Conservation (phyloP, 2,113 vertebrate genomes). For the Phycodurus eques region DNA sequence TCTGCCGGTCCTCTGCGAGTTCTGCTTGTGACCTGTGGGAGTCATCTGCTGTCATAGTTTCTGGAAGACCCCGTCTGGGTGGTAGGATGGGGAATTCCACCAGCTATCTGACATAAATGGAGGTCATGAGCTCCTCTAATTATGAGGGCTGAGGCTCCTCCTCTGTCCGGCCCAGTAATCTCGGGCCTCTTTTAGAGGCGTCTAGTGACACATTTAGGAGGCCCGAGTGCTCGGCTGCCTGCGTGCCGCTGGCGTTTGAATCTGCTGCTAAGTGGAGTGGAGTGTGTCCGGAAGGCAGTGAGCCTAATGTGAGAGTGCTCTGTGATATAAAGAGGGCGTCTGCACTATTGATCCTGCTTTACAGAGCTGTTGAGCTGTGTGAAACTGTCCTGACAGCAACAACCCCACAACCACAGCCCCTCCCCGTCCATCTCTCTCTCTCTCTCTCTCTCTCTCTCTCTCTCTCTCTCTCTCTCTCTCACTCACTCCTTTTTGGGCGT, state of each 20-base stretch:
- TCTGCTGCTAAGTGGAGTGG: conserved; percentile 50
- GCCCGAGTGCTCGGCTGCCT: conserved; percentile 7
- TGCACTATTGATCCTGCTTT: conserved; percentile 70
- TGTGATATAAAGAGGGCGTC: conserved; percentile 41
- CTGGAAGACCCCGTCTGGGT: conserved; percentile 36
- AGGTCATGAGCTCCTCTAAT: conserved; percentile 55
- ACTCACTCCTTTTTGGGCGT: conserved; percentile 49
- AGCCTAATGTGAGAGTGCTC: conserved; percentile 59
- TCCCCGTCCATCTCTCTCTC: conserved; percentile 46
- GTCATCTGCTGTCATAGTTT: conserved; percentile 42
- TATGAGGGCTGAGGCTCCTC: conserved; percentile 16
- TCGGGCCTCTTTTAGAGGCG: conserved; percentile 30
- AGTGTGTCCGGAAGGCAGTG: conserved; percentile 59
- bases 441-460: conserved; percentile 43
- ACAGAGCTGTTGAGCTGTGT: conserved; percentile 63
- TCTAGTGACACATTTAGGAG: conserved; percentile 33
- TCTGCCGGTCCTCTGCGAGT: conserved; percentile 38
- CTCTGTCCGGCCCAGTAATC: conserved; percentile 25
- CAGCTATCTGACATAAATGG: conserved; percentile 43
- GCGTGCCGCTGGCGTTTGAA: conserved; percentile 32
- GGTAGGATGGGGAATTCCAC: conserved; percentile 47
- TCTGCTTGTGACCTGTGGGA: conserved; percentile 41
- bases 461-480: conserved; percentile 37
- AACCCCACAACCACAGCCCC: conserved; percentile 48
- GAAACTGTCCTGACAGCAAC: conserved; percentile 58